These are phyloP conservation scores for Delichon dasypus DNA, from an alignment of 2,797 vertebrate species.

Conservation along the genomic window DNA sequence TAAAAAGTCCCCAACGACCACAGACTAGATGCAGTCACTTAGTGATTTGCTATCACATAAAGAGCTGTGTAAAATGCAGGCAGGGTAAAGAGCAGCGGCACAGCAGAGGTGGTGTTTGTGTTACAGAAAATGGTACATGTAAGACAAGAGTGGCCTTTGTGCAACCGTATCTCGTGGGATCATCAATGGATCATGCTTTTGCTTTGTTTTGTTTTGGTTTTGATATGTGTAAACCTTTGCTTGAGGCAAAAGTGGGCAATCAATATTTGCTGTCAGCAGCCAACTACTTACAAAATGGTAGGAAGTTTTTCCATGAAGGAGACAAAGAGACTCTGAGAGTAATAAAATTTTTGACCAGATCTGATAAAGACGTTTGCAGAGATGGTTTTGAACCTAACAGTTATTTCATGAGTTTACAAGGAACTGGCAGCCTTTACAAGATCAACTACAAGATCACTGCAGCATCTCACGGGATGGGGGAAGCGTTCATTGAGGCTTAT, in stretches of 20 bases:
- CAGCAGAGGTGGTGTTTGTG: background rate
- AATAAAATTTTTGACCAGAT: background rate
- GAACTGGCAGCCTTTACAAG: background rate
- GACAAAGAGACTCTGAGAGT: background rate
- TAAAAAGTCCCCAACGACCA: background rate
- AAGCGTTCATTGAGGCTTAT: background rate
- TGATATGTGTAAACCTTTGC: constrained; percentile 3
- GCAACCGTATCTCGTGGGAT: background rate
- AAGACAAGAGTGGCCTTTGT: background rate
- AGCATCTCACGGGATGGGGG: background rate
- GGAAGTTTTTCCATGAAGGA: background rate
- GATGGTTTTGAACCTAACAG: background rate
- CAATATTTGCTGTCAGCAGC: constrained; percentile 21
- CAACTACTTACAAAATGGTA: background rate
- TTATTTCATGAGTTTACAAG: background rate
- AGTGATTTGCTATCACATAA: background rate
- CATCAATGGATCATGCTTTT: constrained; percentile 3
- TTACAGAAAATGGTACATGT: background rate
- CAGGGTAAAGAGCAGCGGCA: background rate
- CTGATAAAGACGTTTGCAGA: background rate
- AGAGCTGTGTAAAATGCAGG: background rate
- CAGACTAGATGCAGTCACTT: background rate
- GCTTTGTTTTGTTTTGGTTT: constrained; percentile 19
- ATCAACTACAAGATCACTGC: too few species aligned
- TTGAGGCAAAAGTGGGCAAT: constrained; percentile 19